Base-by-base conservation (phyloP, 92 coral and sea anemone species). In the Micromussa lordhowensis region DNA sequence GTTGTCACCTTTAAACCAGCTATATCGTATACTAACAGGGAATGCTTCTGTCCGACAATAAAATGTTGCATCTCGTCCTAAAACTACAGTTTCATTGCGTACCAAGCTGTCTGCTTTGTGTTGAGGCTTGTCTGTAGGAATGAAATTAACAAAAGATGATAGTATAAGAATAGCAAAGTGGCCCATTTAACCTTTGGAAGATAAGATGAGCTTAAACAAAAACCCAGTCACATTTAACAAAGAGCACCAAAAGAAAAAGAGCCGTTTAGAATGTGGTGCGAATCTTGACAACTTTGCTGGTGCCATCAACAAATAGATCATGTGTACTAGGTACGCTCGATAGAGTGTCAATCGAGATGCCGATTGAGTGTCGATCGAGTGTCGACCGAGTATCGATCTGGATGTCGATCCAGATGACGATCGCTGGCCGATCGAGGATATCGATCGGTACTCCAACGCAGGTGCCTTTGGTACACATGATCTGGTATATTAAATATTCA, bases 61-160 rank as follows among this genome's bases (percentile, higher is more conserved):
- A 36, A 93, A 76, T 18, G 15, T 51, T 24, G 82, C 92, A 80
- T 87, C 71, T 15, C 16, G 10, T 11, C 77, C 76, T 40, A 87
- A 87, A 48, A 87, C 30, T 14, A 49, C 30, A 9, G 95, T 74
- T 74, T 68, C 82, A 79, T 93, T 93, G 8, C 40, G 10, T 13
- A 83, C 7, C 32, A 90, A 66, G 24, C 10, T 40, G 4, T 68
- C 69, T 5, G 87, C 90, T 22, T 73, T 73, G 26, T 73, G 78
- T 17, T 80, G 93, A 22, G 95, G 95, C 86, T 58, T 91, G 44
- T 87, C 95, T 93, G 82, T 1, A 61, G 51, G 13, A 38, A 82
- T 54, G 34, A 32, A 69, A 49, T 64, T 12, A 15, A 34, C 7
- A 21, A 34, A 64, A 36, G 36, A n/a, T 5, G 18, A 4, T 19